Evolutionary conservation across 2,888 invertebrate genomes (phyloP).

Genomic region (Diarsia rubi): DNA sequence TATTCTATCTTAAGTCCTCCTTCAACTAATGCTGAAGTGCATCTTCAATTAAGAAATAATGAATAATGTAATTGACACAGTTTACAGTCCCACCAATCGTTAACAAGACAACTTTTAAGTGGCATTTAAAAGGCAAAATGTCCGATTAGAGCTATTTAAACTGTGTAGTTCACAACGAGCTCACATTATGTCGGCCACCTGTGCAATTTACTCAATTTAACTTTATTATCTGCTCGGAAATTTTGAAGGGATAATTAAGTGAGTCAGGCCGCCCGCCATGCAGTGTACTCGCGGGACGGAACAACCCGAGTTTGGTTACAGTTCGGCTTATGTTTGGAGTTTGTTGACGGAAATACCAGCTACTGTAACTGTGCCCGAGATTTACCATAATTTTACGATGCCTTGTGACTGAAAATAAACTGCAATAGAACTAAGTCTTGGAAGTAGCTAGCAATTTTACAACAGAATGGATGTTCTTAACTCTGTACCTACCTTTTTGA

Average conservation of each 20-base stretch:
- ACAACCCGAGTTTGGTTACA: constrained; percentile 72
- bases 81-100: constrained; percentile 41
- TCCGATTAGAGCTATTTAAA: constrained; percentile 74
- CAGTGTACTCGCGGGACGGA: constrained; percentile 70
- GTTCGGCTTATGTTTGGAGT: constrained; percentile 64
- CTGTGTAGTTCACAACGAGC: constrained; percentile 68
- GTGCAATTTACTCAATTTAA: constrained; percentile 85
- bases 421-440: constrained; percentile 26
- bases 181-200: constrained; percentile 77
- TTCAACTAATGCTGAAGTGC: constrained; percentile 30
- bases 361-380: constrained; percentile 54
- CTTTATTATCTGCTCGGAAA: constrained; percentile 81
- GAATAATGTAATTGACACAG: constrained; percentile 41
- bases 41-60: constrained; percentile 39
- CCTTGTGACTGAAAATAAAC: constrained; percentile 42
- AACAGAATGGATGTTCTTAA: background rate
- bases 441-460: constrained; percentile 1
- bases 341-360: constrained; percentile 63
- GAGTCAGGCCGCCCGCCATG: constrained; percentile 66
- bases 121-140: constrained; percentile 72
- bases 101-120: constrained; percentile 69
- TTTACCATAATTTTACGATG: constrained; percentile 54
- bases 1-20: background rate
- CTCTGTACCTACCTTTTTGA: background rate
- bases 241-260: constrained; percentile 81